Base-by-base conservation (phyloP, 2,888 invertebrate species). In the Drosophila fulvimacula region DNA sequence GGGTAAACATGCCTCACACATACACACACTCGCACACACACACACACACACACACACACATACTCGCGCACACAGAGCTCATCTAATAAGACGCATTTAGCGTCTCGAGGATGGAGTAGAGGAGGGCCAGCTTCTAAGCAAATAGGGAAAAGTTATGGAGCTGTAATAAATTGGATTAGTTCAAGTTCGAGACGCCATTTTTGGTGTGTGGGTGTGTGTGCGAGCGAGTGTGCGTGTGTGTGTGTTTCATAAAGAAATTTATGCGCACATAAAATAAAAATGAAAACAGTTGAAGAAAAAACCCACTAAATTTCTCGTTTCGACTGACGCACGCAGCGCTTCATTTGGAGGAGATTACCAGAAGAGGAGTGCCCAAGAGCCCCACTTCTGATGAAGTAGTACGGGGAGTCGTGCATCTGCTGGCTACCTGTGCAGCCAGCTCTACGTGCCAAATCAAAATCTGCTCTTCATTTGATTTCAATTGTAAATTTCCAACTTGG, bases 131-230 rank as follows among this genome's bases (percentile, higher is more conserved):
- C 44, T 60, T 64, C 77, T 81, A 88, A 82, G 79, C 88, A 91
- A 91, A 90, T 90, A 81, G 79, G 79, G 78, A 87, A 79, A 91
- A 91, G 88, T 91, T 89, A 91, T 90, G 85, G 88, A 91, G 85
- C 91, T 90, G 91, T 91, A 91, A 91, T 91, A 91, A 91, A 91
- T 91, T 91, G 91, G 91, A 91, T 91, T 91, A 91, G 91, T 91
- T 91, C 90, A 84, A 91, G 91, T 90, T 79, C 41, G 41, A 55
- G 86, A 81, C 91, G 91, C 91, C 91, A 91, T 91, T 90, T 90
- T 91, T 82, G 53, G 44, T 68, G 71, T 57, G 51, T 44, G 55
- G 0, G 32, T 7, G 15, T 15, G 51, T 9, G 51, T 13, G 21
- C 15, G 44, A 3, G 44, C 15, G 13, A 4, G 52, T 32, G 32